Conservation (phyloP, 2,113 vertebrate species). For the Rhynchopsitta pachyrhyncha region DNA sequence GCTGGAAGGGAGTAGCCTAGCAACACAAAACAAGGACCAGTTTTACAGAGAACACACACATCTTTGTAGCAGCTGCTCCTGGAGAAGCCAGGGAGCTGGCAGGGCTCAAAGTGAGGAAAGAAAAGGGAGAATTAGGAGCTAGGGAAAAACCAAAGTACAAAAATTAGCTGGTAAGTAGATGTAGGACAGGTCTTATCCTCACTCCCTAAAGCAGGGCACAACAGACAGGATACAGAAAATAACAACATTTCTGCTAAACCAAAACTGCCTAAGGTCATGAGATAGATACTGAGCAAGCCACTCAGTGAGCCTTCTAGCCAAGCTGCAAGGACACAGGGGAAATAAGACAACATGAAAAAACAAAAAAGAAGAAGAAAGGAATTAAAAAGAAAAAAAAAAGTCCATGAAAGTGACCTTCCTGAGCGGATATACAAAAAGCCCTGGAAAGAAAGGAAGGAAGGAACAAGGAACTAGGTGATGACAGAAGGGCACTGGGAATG, state of each 20-base stretch:
- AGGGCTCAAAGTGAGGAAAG: background rate
- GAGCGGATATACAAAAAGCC: background rate
- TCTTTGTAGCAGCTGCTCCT: constrained; percentile 43
- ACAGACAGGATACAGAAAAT: background rate
- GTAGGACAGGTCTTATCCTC: background rate
- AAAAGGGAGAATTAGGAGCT: background rate
- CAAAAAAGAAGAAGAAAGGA: no score
- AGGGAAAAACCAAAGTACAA: background rate
- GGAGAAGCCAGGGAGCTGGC: background rate
- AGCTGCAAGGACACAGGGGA: background rate
- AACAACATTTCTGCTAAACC: background rate
- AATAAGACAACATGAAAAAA: background rate
- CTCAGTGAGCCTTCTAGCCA: background rate
- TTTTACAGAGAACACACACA: constrained; percentile 69
- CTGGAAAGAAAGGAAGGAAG: background rate
- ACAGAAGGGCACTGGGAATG: background rate
- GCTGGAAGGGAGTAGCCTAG: constrained; percentile 89
- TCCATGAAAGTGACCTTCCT: background rate
- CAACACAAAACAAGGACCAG: constrained; percentile 73
- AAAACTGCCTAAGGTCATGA: background rate
- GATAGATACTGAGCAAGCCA: background rate
- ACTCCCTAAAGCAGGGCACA: background rate
- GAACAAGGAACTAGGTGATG: background rate
- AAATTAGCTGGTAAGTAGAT: background rate
- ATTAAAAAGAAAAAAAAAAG: background rate